A percentile compares a stretch with the other conserved stretches of the same genome.
phyloP scores from a whole-genome alignment of 1,140 invertebrate genomes.

The Maconellicoccus hirsutus region DNA sequence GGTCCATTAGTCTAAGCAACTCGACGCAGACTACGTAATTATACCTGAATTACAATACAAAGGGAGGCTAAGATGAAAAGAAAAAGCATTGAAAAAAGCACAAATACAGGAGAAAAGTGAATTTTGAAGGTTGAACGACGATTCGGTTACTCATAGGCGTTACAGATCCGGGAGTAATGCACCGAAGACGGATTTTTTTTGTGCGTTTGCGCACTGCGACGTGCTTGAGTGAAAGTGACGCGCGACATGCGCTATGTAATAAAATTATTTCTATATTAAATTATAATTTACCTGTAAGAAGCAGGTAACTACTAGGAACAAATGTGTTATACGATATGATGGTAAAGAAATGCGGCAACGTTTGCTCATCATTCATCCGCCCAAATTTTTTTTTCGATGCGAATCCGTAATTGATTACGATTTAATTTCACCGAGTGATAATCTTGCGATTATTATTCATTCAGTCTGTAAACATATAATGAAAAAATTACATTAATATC shows the following conservation, averaged over 20 bases:
- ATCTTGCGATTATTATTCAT: neutral
- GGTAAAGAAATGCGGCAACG: neutral
- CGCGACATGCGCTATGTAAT: too few species aligned
- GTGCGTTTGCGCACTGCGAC: neutral
- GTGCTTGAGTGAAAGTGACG: constrained; percentile 1
- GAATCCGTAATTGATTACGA: neutral
- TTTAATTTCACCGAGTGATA: neutral
- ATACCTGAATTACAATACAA: too few species aligned
- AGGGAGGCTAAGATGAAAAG: neutral
- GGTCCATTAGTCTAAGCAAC: too few species aligned
- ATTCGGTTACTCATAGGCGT: neutral
- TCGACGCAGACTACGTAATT: too few species aligned
- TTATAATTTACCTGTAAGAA: neutral
- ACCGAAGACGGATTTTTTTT: neutral
- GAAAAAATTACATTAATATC: too few species aligned
- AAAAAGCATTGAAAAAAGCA: neutral
- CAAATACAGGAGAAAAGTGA: neutral
- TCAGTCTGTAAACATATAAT: neutral
- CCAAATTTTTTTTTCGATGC: neutral
- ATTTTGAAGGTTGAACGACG: neutral
- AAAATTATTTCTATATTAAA: too few species aligned
- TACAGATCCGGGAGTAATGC: constrained; percentile 6
- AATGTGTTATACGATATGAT: neutral
- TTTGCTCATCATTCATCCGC: constrained; percentile 18
- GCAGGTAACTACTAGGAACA: constrained; percentile 10